Evolutionary conservation across 2,888 invertebrate species (phyloP), one percentile per base, ranked within the genome.

Genomic region (Eulithis testata): DNA sequence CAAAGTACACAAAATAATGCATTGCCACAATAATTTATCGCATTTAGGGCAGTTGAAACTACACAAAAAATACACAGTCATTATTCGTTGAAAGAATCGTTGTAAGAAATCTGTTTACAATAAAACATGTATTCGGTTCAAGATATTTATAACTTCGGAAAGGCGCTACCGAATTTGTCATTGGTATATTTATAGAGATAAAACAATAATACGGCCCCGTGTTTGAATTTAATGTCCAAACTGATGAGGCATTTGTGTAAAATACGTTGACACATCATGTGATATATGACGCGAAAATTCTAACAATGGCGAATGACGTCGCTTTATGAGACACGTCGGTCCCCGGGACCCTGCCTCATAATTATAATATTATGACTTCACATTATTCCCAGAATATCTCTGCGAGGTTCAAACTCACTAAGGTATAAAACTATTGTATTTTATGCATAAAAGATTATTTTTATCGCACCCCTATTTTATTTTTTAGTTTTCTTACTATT

Each of bases 321-420:
- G 86, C 86, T 84, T 79, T 83, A 82, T 79, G 83, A 83, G 79
- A 77, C 82, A 79, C 79, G 62, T 63, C 74, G 74, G 78, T 76
- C 79, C 79, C 56, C 72, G 73, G 73, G 76, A 76, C 82, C 83
- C 84, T 75, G 76, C 75, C 74, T 76, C 82, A 73, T 90, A 89
- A 91, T 91, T 90, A 87, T 85, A 86, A 84, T 85, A 84, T 87
- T 90, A 89, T 91, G 89, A 91, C 90, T 88, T 88, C 78, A 90
- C 90, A 91, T 85, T 89, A 90, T 90, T 87, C 79, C 68, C 71
- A 75, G 81, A 82, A 82, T 76, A 68, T 75, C 73, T 60, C 49
- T 63, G 63, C 54, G 74, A 73, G 63, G 72, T 76, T 77, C 77
- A 78, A 76, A 74, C 78, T 79, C 78, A 76, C 75, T 69, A 76